phyloP scores from a whole-genome alignment of 2,888 invertebrate genomes.

The Nephrotoma guestfalica region DNA sequence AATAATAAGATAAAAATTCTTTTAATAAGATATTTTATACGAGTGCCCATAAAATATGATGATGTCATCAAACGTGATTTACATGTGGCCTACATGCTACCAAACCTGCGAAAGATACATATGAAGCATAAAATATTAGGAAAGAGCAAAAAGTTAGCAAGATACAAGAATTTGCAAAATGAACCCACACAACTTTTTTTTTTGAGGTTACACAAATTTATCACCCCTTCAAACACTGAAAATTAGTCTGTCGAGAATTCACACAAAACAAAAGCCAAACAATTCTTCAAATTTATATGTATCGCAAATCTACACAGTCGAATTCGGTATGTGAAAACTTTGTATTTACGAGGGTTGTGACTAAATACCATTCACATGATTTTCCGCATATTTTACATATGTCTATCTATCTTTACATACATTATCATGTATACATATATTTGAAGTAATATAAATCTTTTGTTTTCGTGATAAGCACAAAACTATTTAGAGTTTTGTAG shows the following conservation, averaged over 20 bases:
- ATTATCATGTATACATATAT: background rate
- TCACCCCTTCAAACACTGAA: background rate
- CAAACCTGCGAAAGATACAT: no score
- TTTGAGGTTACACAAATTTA: no score
- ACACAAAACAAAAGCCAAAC: background rate
- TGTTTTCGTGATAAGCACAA: background rate
- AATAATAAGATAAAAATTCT: no score
- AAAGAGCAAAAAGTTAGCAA: no score
- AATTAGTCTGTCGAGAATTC: background rate
- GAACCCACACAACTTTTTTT: no score
- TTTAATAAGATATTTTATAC: no score
- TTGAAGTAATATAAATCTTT: background rate
- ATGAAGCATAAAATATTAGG: no score
- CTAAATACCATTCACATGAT: background rate
- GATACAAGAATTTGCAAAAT: no score
- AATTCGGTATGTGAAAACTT: background rate
- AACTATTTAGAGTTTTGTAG: background rate
- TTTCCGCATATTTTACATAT: background rate
- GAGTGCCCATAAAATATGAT: no score
- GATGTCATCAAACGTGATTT: no score
- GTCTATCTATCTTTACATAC: background rate
- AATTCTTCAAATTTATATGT: background rate
- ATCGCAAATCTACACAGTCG: background rate
- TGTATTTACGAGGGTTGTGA: background rate
- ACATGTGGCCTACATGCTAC: no score